A percentile compares a stretch with the other conserved stretches of the same genome.
These are phyloP conservation scores for Trachythela sp. DNA, from an alignment of 64 coral and sea anemone genomes.

Conservation along the genomic window DNA sequence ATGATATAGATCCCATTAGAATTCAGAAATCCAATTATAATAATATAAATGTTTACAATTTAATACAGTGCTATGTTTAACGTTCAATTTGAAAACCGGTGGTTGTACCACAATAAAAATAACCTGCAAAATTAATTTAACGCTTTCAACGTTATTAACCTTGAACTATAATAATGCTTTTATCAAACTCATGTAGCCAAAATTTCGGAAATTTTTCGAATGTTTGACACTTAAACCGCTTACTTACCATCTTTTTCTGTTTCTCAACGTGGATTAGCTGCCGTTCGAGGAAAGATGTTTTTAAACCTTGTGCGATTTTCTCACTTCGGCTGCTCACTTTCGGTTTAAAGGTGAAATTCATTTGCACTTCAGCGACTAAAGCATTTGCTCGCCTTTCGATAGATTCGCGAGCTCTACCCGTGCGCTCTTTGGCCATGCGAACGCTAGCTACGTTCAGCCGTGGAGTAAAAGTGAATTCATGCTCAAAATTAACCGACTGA, in stretches of 20 bases:
- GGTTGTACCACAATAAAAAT: too few relatives aligned
- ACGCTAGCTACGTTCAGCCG: neutral
- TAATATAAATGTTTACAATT: too few relatives aligned
- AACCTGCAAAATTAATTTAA: too few relatives aligned
- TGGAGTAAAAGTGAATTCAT: neutral
- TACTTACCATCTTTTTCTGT: slow-evolving; percentile 72
- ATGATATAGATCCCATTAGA: too few relatives aligned
- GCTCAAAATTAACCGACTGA: neutral
- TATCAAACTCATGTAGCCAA: too few relatives aligned
- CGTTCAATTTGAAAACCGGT: too few relatives aligned
- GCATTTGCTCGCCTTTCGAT: slow-evolving; percentile 26
- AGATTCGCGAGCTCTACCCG: slow-evolving; percentile 34
- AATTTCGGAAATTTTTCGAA: neutral
- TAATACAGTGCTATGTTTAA: too few relatives aligned
- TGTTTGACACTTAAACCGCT: slow-evolving; percentile 12
- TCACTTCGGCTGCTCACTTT: slow-evolving; percentile 89
- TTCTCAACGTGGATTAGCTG: slow-evolving; percentile 88
- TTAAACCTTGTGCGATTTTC: slow-evolving; percentile 82
- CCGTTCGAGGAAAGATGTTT: slow-evolving; percentile 90
- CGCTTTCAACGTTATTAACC: too few relatives aligned
- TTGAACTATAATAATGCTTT: too few relatives aligned
- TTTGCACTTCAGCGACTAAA: slow-evolving; percentile 41
- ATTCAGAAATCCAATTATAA: too few relatives aligned
- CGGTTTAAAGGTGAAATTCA: slow-evolving; percentile 89
- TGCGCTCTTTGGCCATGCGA: neutral